A percentile compares a stretch with the other conserved stretches of the same genome.
phyloP scores from a whole-genome alignment of 53 echinoderm and acorn worm species.

The Henricia sp. region DNA sequence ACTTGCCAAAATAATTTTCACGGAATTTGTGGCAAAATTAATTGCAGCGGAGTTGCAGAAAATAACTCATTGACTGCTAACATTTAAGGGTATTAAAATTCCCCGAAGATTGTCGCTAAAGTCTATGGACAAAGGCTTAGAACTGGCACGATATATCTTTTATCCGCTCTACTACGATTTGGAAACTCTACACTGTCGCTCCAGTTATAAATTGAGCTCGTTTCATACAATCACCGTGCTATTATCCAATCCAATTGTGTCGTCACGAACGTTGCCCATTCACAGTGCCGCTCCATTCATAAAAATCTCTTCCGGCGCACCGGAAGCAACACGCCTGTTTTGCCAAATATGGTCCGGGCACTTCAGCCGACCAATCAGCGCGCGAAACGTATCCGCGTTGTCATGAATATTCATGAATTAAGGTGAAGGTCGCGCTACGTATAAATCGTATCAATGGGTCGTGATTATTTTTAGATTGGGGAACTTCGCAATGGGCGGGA shows the following conservation, averaged over 20 bases:
- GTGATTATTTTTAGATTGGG: constrained; percentile 31
- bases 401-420: constrained; percentile 33
- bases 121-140: neutral
- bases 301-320: constrained; percentile 63
- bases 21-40: neutral
- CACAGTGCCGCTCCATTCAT: constrained; percentile 44
- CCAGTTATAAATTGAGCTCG: neutral
- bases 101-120: neutral
- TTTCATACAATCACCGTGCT: constrained; percentile 2
- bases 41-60: neutral
- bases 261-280: constrained; percentile 60
- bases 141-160: neutral
- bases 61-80: neutral
- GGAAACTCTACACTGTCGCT: neutral
- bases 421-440: constrained; percentile 51
- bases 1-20: neutral
- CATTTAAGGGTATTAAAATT: constrained; percentile 10
- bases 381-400: constrained; percentile 5
- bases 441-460: constrained; percentile 50
- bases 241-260: constrained; percentile 61
- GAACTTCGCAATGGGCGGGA: constrained; percentile 48
- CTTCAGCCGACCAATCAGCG: constrained; percentile 49
- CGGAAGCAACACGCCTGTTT: constrained; percentile 52
- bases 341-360: constrained; percentile 42
- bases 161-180: constrained; percentile 5